Percentiles rank a stretch among this genome's conserved stretches.
These are phyloP conservation scores for Acestrorhynchus altus DNA, from an alignment of 2,797 vertebrate genomes.

Conservation along the genomic window DNA sequence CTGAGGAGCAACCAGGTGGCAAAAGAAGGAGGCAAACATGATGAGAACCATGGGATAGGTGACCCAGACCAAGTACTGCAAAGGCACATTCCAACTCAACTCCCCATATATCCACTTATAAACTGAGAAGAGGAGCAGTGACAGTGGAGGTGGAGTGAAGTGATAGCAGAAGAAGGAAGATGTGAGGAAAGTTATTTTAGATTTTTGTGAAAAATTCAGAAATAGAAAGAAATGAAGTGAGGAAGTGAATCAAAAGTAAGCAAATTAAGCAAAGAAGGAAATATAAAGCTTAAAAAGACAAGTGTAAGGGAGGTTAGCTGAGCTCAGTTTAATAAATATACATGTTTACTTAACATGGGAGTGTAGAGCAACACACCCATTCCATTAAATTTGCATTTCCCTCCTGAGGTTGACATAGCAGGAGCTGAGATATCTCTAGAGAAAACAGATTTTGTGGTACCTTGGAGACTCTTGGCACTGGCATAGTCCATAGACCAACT, in stretches of 20 bases:
- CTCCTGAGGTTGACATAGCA: neutral
- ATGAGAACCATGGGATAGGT: slow-evolving; percentile 88
- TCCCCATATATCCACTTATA: slow-evolving; percentile 91
- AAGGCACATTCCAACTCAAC: slow-evolving; percentile 81
- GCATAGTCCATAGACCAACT: slow-evolving; percentile 97
- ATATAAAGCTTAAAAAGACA: neutral
- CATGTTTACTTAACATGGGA: neutral
- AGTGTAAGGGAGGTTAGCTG: neutral
- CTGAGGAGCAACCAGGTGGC: slow-evolving; percentile 92
- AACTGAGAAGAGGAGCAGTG: slow-evolving; percentile 68
- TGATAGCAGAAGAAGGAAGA: neutral
- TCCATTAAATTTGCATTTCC: neutral
- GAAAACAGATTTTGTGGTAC: slow-evolving; percentile 64
- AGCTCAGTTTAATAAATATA: neutral
- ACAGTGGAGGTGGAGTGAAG: neutral
- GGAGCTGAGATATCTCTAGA: neutral
- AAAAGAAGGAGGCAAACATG: slow-evolving; percentile 91
- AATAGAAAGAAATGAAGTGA: neutral
- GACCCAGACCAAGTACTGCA: slow-evolving; percentile 93
- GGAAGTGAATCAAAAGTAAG: neutral
- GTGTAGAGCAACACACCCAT: neutral
- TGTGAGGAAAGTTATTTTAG: slow-evolving; percentile 1
- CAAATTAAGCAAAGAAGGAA: neutral
- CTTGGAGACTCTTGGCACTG: slow-evolving; percentile 92
- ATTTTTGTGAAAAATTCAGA: neutral